Conservation (phyloP, 1,140 invertebrate species). For the Psix sp. region DNA sequence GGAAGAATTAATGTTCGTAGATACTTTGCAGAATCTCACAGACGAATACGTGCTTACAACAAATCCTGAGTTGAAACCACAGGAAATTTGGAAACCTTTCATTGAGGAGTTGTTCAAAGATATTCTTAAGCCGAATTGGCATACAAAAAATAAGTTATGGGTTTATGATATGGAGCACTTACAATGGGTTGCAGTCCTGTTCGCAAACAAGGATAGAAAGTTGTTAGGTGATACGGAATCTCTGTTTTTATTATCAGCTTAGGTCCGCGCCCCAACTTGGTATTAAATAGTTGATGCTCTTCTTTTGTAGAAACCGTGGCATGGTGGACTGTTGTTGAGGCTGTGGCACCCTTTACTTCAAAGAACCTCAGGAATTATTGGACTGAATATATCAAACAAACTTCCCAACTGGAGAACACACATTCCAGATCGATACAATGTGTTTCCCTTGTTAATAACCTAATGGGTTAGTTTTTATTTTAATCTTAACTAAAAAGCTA, state of each 20-base stretch:
- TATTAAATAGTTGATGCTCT: slow-evolving; percentile 11
- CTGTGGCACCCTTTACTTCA: slow-evolving; percentile 81
- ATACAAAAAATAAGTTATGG: slow-evolving; percentile 75
- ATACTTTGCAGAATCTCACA: slow-evolving; percentile 80
- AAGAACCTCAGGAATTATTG: slow-evolving; percentile 74
- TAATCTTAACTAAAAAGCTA: no score
- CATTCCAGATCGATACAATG: slow-evolving; percentile 79
- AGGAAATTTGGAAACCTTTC: slow-evolving; percentile 82
- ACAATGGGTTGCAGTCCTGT: slow-evolving; percentile 77
- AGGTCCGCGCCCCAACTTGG: slow-evolving; percentile 2
- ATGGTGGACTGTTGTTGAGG: slow-evolving; percentile 83
- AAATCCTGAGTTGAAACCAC: slow-evolving; percentile 73
- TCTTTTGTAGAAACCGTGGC: slow-evolving; percentile 78
- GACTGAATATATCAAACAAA: slow-evolving; percentile 67
- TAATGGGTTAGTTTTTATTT: slow-evolving; percentile 78
- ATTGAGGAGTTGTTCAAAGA: slow-evolving; percentile 80
- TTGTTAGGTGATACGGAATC: slow-evolving; percentile 74
- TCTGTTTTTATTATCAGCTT: slow-evolving; percentile 22
- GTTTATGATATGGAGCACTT: slow-evolving; percentile 82
- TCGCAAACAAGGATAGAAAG: slow-evolving; percentile 77
- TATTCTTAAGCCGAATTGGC: slow-evolving; percentile 77
- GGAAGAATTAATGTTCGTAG: slow-evolving; percentile 78
- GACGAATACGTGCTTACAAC: slow-evolving; percentile 76
- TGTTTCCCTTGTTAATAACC: slow-evolving; percentile 80
- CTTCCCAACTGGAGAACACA: slow-evolving; percentile 69